Percentiles rank a stretch among this genome's conserved stretches.
These are phyloP conservation scores for Pandemis heparana DNA, from an alignment of 2,888 invertebrate genomes.

Conservation along the genomic window DNA sequence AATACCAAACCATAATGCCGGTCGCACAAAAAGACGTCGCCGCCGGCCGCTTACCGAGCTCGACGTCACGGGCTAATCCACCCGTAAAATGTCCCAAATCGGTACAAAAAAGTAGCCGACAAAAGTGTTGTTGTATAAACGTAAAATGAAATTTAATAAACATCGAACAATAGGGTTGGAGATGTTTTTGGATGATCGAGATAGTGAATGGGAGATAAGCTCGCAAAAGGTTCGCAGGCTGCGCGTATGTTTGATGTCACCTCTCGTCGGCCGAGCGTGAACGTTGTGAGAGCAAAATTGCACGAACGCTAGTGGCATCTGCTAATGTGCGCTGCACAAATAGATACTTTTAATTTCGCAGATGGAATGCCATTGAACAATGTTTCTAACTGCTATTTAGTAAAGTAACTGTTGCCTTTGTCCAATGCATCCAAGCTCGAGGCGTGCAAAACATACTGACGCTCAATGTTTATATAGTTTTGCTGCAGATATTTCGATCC, in stretches of 20 bases:
- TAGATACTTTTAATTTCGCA: slow-evolving; percentile 83
- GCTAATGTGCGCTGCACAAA: slow-evolving; percentile 77
- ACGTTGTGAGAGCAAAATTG: slow-evolving; percentile 82
- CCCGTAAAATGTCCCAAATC: slow-evolving; percentile 85
- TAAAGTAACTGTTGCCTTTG: slow-evolving; percentile 12
- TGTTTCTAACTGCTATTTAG: slow-evolving; percentile 35
- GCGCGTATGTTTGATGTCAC: slow-evolving; percentile 84
- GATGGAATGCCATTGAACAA: slow-evolving; percentile 73
- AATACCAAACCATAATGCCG: slow-evolving; percentile 79
- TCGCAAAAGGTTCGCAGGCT: slow-evolving; percentile 81
- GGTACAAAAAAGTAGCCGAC: slow-evolving; percentile 79
- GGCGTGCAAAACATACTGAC: neutral
- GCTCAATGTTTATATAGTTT: slow-evolving; percentile 5
- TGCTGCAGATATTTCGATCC: neutral
- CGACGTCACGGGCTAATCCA: slow-evolving; percentile 79
- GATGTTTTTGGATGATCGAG: slow-evolving; percentile 78
- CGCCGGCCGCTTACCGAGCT: slow-evolving; percentile 71
- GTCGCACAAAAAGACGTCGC: slow-evolving; percentile 78
- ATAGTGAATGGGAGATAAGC: slow-evolving; percentile 84
- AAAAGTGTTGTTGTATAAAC: slow-evolving; percentile 85
- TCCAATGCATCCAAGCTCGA: slow-evolving; percentile 6
- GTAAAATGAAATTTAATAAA: slow-evolving; percentile 86
- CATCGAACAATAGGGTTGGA: slow-evolving; percentile 79
- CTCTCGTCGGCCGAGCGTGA: slow-evolving; percentile 82
- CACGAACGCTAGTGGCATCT: slow-evolving; percentile 80